Base-by-base conservation (phyloP, 2,888 invertebrate species). In the Yponomeuta sedellus region DNA sequence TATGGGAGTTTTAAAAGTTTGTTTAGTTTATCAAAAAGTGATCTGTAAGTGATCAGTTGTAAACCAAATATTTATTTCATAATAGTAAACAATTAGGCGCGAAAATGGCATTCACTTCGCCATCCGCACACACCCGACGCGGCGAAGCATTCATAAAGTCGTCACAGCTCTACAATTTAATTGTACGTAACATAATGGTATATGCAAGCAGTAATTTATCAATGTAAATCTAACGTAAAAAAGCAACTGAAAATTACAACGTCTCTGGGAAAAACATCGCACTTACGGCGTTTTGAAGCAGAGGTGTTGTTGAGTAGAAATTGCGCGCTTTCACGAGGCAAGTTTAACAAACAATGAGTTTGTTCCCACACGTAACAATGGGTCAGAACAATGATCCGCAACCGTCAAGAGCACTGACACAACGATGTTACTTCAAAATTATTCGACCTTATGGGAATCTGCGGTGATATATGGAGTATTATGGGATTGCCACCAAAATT, bases 251-350 rank as follows among this genome's bases (percentile, higher is more conserved):
- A 70, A 78, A 76, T 72, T 71, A 71, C 70, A 71, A 71, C 70
- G 72, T 67, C 74, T 78, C 78, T 77, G 81, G 69, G 73, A 74
- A 73, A 70, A 75, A 72, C 71, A 66, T 58, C 64, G 75, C 73
- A 40, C 63, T 40, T 44, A 20, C 63, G 63, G 19, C 63, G 19
- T 63, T 76, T 75, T 73, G 73, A 72, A 71, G 69, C 69, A 68
- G 69, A 73, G 75, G 78, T 71, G 72, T 83, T 58, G n/a, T 61
- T 64, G 87, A 82, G 44, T 52, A 52, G 88, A 88, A 87, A 77
- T 65, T 65, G 74, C 72, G 77, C 83, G 88, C 89, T 90, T 90
- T 90, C 89, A 79, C 88, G 80, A 65, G 73, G 69, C 69, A 76
- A 76, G 69, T 74, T 75, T 70, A 68, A 25, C 62, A 56, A 44